Percentiles rank a stretch among this genome's conserved stretches.
Conservation (phyloP, 1,140 invertebrate genomes). For the Halyomorpha halys region DNA sequence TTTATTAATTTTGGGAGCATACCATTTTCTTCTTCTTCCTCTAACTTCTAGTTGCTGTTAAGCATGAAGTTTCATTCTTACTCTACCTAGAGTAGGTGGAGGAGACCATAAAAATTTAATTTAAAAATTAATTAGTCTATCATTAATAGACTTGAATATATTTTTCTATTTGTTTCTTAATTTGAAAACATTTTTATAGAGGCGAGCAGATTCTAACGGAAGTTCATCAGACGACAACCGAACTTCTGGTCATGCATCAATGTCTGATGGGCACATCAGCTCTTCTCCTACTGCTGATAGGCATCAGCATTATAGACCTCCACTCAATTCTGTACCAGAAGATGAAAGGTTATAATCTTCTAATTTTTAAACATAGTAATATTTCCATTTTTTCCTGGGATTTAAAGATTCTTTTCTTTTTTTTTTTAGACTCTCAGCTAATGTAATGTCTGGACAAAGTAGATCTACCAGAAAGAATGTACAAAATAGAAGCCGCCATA, state of each 20-base stretch:
- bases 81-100: too few species aligned
- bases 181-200: slow-evolving; percentile 37
- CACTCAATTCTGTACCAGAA: slow-evolving; percentile 53
- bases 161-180: too few species aligned
- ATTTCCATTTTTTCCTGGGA: not conserved
- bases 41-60: too few species aligned
- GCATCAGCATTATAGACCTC: slow-evolving; percentile 45
- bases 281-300: slow-evolving; percentile 46
- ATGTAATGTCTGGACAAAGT: slow-evolving; percentile 49
- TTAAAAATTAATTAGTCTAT: too few species aligned
- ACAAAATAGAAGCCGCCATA: slow-evolving; percentile 48
- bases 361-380: not conserved
- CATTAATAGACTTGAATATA: too few species aligned
- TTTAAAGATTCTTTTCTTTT: not conserved
- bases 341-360: slow-evolving; percentile 44
- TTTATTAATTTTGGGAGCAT: too few species aligned
- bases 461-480: slow-evolving; percentile 41
- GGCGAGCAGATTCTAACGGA: slow-evolving; percentile 60
- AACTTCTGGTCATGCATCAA: slow-evolving; percentile 80
- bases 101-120: too few species aligned
- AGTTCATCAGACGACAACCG: slow-evolving; percentile 80
- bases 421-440: slow-evolving; percentile 41
- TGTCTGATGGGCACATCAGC: slow-evolving; percentile 69
- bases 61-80: too few species aligned
- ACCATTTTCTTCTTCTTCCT: too few species aligned